phyloP scores from a whole-genome alignment of 2,797 vertebrate genomes.

The Antennarius maculatus region DNA sequence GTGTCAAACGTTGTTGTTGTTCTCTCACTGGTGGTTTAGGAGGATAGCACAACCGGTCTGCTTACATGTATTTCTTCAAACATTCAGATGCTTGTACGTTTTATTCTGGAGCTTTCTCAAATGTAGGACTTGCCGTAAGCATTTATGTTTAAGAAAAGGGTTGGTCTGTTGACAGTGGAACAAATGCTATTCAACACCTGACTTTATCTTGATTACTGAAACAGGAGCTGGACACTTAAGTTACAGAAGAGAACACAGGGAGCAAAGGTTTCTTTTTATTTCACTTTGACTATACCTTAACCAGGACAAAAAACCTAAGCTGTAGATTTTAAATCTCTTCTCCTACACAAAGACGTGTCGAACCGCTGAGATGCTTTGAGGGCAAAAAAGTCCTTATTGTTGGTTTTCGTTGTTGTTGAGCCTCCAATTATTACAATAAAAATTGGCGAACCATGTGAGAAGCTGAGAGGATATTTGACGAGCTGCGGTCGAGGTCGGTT shows the following conservation, averaged over 20 bases:
- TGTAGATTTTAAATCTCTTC: not conserved
- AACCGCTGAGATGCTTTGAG: too few relatives aligned
- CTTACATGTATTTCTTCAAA: too few relatives aligned
- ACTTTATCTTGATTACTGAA: slow-evolving; percentile 18
- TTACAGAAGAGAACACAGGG: not conserved
- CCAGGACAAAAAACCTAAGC: not conserved
- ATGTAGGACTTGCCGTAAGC: slow-evolving; percentile 15
- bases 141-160: slow-evolving; percentile 42
- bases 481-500: not conserved
- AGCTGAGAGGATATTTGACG: not conserved
- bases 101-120: slow-evolving; percentile 18
- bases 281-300: not conserved
- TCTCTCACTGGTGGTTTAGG: slow-evolving; percentile 1
- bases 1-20: slow-evolving; percentile 11
- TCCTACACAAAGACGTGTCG: not conserved
- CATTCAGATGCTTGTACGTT: too few relatives aligned
- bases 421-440: not conserved
- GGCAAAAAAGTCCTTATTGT: too few relatives aligned
- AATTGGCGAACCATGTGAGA: not conserved
- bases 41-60: too few relatives aligned
- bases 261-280: not conserved
- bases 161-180: slow-evolving; percentile 52
- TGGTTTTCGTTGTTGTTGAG: not conserved
- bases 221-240: slow-evolving; percentile 19
- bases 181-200: slow-evolving; percentile 1